Percentiles rank a stretch among this genome's conserved stretches.
phyloP scores from a whole-genome alignment of 1,140 invertebrate species.

The Halictus rubicundus region DNA sequence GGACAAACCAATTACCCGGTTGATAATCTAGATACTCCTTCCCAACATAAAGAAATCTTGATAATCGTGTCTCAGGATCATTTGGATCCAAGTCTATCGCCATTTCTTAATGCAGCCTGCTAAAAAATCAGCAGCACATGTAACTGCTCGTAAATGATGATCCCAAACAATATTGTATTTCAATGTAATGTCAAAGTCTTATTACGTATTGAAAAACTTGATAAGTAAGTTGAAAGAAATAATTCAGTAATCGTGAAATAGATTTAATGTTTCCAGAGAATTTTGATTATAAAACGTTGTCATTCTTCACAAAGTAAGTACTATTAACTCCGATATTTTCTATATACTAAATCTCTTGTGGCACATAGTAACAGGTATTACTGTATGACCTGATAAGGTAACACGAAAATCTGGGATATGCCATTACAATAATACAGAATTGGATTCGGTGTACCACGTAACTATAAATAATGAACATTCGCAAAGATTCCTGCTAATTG shows the following conservation, averaged over 20 bases:
- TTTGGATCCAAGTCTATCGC: conserved; percentile 46
- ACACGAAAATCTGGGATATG: conserved; percentile 33
- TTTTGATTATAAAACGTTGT: too few species aligned
- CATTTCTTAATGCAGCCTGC: conserved; percentile 45
- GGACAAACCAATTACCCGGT: conserved; percentile 81
- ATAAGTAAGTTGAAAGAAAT: not conserved
- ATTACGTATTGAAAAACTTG: not conserved
- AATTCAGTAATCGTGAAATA: too few species aligned
- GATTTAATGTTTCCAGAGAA: not conserved
- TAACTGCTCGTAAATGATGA: not conserved
- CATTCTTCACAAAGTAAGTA: not conserved
- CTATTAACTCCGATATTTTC: not conserved
- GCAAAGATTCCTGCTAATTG: not conserved
- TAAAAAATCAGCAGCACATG: not conserved
- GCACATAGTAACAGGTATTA: conserved; percentile 28
- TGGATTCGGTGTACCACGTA: not conserved
- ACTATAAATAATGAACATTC: not conserved
- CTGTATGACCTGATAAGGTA: conserved; percentile 45
- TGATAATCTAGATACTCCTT: conserved; percentile 82
- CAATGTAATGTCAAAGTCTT: not conserved
- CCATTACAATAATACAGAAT: not conserved
- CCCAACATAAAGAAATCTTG: conserved; percentile 81
- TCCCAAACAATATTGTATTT: not conserved
- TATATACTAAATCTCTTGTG: not conserved
- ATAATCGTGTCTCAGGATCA: conserved; percentile 70